Base-by-base conservation (phyloP, 2,888 invertebrate species). In the Gibbula magus region DNA sequence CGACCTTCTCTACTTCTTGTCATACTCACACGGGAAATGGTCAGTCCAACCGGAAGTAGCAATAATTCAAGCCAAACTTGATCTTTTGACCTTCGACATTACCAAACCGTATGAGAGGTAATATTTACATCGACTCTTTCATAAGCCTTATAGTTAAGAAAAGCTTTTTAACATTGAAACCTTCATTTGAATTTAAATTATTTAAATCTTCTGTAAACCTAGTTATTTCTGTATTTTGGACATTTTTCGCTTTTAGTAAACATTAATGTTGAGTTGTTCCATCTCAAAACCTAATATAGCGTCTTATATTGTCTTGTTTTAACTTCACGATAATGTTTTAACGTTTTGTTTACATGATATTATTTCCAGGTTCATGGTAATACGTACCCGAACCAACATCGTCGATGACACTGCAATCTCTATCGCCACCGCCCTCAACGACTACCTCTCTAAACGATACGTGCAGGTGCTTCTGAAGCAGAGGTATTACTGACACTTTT, bases 381-480 rank as follows among this genome's bases (percentile, higher is more conserved):
- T 91, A n/a, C 85, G 91, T 20, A 89, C 89, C 2, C 85, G 88
- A 45, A 85, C 87, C 0, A 89, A 85, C 29, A 86, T 88, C 0
- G 82, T 80, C 2, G 86, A 86, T n/a, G 86, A 87, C 4, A 81
- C 76, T 2, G 86, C 89, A 1, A 84, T 84, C 2, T 39, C 78
- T 1, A 85, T 92, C 78, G 91, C 88, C 0, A 81, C 73, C 4
- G 82, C 82, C 2, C 86, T 92, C 25, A 89, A 87, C 4, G 83
- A 84, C 2, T 86, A 88, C 51, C 85, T 92, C 16, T 83, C 83
- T 4, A 86, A 88, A 77, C 82, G 89, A 70, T 83, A 87, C 25
- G 90, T 87, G 5, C 88, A 88, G 54, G 86, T 90, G 52, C 86
- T 92, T 10, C 77, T 91, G 5, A 90, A 88, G 86, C 91, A 91